Evolutionary conservation across 2,888 invertebrate species (phyloP), one percentile per base, ranked within the genome.

Genomic region (Poecilus cupreus): DNA sequence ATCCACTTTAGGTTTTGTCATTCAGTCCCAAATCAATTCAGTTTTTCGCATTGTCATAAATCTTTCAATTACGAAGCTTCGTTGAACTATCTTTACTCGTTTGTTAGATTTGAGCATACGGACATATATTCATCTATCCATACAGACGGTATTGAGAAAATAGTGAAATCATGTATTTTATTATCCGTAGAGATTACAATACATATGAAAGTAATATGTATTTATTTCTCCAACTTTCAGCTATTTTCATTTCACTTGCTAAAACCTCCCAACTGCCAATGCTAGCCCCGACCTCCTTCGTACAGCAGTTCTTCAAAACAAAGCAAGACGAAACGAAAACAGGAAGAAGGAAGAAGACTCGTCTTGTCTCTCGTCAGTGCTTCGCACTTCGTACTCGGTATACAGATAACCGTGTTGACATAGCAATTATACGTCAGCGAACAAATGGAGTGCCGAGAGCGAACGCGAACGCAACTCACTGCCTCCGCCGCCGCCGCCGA

Each of bases 381-480:
- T 51, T 18, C 51, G 3, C 18, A 6, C 46, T 18, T 51, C 32
- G 24, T 75, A 46, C 46, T 46, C 13, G 1, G 64, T 72, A 80
- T 54, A 80, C 70, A 72, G 80, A 80, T 80, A 80, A 80, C 80
- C 57, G 57, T 80, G 80, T 80, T 80, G 80, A 80, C 80, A 80
- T 72, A 80, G 72, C 80, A 80, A 80, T 80, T 80, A 80, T 80
- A 72, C 72, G 80, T 80, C 72, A 68, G 18, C 32, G 64, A 68
- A 80, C 72, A 80, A 80, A 80, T 80, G 72, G 80, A 80, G 80
- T 79, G 79, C 79, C 79, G 79, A 70, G 79, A 68, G 70, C 43
- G 72, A 20, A 32, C 32, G 32, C 32, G 32, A 26, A 64, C 64
- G 68, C 43, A 78, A 46, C 39, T 64, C 78, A 39, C 22, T 6